Conservation (phyloP, 2,888 invertebrate genomes). For the Lydus trimaculatus region DNA sequence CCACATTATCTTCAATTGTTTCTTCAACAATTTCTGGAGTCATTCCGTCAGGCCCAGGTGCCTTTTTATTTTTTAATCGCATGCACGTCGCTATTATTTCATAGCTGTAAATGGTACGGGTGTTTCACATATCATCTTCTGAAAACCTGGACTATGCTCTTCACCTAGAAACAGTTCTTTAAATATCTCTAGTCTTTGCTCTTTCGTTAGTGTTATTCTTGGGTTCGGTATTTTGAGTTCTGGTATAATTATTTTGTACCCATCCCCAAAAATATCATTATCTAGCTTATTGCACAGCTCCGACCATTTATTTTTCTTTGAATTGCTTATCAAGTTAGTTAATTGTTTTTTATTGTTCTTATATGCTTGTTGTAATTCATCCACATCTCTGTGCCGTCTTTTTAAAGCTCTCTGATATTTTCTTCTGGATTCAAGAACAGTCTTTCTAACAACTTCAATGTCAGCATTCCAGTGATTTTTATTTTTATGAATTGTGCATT, state of each 20-base stretch:
- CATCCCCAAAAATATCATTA: background rate
- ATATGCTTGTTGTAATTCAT: background rate
- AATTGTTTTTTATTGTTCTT: background rate
- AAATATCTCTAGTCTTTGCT: background rate
- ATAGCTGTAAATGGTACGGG: background rate
- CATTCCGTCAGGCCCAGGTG: constrained; percentile 39
- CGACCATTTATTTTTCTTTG: background rate
- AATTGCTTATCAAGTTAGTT: background rate
- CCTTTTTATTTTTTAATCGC: constrained; percentile 30
- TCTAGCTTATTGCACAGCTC: background rate
- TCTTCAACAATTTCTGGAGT: constrained; percentile 34
- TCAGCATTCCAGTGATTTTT: too few relatives aligned
- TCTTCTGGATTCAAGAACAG: too few relatives aligned
- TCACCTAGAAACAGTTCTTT: background rate
- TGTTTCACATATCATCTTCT: background rate
- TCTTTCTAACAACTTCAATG: too few relatives aligned
- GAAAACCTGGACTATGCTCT: background rate
- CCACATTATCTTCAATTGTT: too few relatives aligned
- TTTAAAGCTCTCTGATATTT: too few relatives aligned
- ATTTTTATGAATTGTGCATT: too few relatives aligned
- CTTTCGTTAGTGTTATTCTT: background rate
- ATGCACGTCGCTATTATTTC: constrained; percentile 14
- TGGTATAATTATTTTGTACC: background rate
- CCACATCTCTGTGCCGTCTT: background rate
- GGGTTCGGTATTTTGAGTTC: background rate